Conservation (phyloP, 2,888 invertebrate genomes). For the Callyntrura guangdongensis region DNA sequence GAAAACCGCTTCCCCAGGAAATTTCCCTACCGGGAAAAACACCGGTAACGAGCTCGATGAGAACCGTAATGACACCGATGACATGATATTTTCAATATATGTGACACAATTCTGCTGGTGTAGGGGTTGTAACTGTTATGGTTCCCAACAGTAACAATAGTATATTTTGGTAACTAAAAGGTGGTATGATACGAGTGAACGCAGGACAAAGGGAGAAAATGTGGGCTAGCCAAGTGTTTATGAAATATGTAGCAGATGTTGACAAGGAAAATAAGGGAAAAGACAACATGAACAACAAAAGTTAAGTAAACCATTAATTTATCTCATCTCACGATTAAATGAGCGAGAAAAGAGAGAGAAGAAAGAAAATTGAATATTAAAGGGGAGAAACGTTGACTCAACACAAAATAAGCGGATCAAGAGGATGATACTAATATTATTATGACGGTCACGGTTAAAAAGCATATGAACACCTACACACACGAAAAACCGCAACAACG, state of each 20-base stretch:
- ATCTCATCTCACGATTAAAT: constrained; percentile 23
- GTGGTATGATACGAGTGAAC: background rate
- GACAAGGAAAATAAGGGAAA: constrained; percentile 56
- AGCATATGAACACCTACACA: background rate
- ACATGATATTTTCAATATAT: constrained; percentile 17
- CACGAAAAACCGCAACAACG: no score
- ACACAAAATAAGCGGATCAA: no score
- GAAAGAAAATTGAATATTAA: constrained; percentile 1
- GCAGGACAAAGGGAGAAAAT: background rate
- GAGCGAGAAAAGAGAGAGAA: background rate
- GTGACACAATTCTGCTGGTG: background rate
- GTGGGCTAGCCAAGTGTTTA: constrained; percentile 53
- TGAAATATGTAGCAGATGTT: constrained; percentile 63
- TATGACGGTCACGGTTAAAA: background rate
- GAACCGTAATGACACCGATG: background rate
- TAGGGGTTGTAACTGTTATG: background rate
- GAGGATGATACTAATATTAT: no score
- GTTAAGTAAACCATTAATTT: constrained; percentile 54
- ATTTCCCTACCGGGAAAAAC: no score
- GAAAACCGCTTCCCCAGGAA: no score
- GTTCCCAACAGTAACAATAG: background rate
- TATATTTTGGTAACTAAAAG: no score
- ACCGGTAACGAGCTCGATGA: no score
- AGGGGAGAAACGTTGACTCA: background rate
- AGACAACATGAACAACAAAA: no score